Conservation (phyloP, 2,113 vertebrate genomes). For the Falcunculus frontatus region DNA sequence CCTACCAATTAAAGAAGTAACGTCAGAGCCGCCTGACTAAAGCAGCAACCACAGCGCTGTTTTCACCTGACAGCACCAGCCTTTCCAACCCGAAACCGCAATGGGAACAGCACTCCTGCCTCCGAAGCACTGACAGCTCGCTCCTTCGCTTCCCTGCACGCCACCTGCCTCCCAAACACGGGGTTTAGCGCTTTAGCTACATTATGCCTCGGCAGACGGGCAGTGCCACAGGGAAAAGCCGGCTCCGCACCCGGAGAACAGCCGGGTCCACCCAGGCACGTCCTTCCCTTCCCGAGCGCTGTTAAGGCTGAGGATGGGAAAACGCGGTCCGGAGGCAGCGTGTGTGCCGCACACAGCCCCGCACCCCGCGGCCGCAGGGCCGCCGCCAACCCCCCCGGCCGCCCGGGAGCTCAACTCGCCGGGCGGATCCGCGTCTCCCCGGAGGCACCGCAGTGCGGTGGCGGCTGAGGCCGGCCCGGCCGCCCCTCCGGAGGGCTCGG, state of each 20-base stretch:
- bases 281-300: background rate
- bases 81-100: background rate
- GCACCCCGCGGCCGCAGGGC: background rate
- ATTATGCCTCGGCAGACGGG: accelerated
- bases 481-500: background rate
- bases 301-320: accelerated
- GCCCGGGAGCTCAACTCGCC: background rate
- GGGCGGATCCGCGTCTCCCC: background rate
- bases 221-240: background rate
- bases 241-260: background rate
- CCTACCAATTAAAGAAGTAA: background rate
- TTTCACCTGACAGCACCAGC: background rate
- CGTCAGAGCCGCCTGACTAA: background rate
- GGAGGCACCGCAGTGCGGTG: slow-evolving; percentile 28
- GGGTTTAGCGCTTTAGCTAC: accelerated
- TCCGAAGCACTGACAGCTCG: background rate
- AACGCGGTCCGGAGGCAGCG: background rate
- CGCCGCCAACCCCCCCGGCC: background rate
- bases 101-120: background rate
- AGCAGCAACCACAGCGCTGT: accelerated
- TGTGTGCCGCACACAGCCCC: accelerated
- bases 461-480: background rate
- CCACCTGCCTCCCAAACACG: accelerated
- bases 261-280: background rate
- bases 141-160: background rate